Evolutionary conservation across 2,888 invertebrate species (phyloP), one percentile per base, ranked within the genome.

Genomic region (Sisyra nigra): DNA sequence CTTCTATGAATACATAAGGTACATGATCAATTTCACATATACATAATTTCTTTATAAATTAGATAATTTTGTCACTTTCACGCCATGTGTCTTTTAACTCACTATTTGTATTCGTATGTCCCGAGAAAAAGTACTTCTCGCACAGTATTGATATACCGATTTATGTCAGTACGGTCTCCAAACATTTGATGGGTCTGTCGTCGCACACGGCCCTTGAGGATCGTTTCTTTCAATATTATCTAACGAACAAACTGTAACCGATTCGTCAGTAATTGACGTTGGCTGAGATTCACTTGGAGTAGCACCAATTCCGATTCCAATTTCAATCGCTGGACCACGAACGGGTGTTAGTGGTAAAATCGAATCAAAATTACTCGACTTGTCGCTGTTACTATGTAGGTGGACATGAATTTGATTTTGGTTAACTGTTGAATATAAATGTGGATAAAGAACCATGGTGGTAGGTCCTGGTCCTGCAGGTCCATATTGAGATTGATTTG

Each of bases 371-470:
- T 24, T 3, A 24, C 24, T 24, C 24, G 24, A 24, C 7, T 24
- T 24, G 24, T 24, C 24, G 24, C 24, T 24, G 24, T 24, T 24
- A 7, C 76, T 74, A 59, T 86, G 85, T 24, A 82, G 60, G 54
- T 86, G 86, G 15, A 86, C 69, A 57, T 87, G 86, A 47, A 86
- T 85, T 67, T 86, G 84, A 60, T 85, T 86, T 61, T 86, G 85
- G 58, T 86, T 86, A 42, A 86, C 84, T 18, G 85, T 85, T 34
- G 85, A 84, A 59, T 84, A 82, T 1, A 85, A 66, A 54, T 83
- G 82, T 1, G 85, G 85, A 54, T 74, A 76, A 0, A 85, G 70
- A 15, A 86, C 76, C 75, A 85, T 80, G 45, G 76, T 72, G 2
- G 79, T 24, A 7, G 24, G 24, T 24, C 24, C 24, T 24, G 24